Base-by-base conservation (phyloP, 2,113 vertebrate species). In the Spea multiplicata region DNA sequence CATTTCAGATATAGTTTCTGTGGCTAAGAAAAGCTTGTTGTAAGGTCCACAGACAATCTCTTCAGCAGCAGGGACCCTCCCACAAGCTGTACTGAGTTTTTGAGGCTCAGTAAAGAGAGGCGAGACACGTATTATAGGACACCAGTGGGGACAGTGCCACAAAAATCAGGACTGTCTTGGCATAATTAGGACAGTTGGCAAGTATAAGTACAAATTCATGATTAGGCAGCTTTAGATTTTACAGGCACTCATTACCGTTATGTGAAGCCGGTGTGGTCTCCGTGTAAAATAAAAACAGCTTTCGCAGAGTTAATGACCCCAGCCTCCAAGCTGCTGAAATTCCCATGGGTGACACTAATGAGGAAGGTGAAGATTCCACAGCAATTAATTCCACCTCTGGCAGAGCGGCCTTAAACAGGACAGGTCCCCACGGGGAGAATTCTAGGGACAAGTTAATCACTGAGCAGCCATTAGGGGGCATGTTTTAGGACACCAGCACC, bases 341-440 rank as follows among this genome's bases (percentile, higher is more conserved):
- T 73, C 49, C 70, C 62, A 73, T 50, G 14, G 62, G 77, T n/a
- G 10, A 44, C 49, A 10, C 62, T 78, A 78, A 72, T 79, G 70
- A 79, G 69, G 70, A 17, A 79, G 70, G 69, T 45, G 30, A 66
- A 67, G 17, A 16, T 9, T 59, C 62, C 62, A 48, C 12, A 47
- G 70, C 77, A 73, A 80, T 80, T 73, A 80, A 67, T 66, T 80
- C 71, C 10, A n/a, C n/a, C 77, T 80, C 70, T 73, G 70, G 70
- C 44, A 50, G 7, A 73, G 53, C 10, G 61, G 68, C 47, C 64
- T 30, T n/a, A 80, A 73, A 73, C 77, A 53, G 71, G 77, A 80
- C 71, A 67, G n/a, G 70, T 73, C 77, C 77, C 70, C 8, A 30
- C 47, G 76, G 76, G 8, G 46, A 30, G 12, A 30, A 57, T 17